Percentiles rank a stretch among this genome's conserved stretches.
phyloP scores from a whole-genome alignment of 1,140 invertebrate genomes.

The Hylaeus volcanicus region DNA sequence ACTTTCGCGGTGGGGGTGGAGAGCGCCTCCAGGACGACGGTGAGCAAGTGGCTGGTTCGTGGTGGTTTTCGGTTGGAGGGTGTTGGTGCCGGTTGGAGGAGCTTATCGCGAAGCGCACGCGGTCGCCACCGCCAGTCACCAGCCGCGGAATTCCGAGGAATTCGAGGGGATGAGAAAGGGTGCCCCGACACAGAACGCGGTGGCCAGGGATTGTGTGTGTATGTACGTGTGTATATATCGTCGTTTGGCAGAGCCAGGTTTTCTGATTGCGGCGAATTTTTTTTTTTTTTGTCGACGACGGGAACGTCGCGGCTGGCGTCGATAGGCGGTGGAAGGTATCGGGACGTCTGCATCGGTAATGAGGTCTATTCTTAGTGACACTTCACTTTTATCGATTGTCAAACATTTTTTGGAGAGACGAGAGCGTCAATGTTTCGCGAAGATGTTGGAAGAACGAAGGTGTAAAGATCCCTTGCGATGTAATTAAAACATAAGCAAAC shows the following conservation, averaged over 20 bases:
- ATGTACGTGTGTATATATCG: constrained; percentile 31
- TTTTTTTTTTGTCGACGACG: constrained; percentile 32
- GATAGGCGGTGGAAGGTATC: neutral
- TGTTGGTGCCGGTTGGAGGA: constrained; percentile 39
- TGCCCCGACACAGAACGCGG: constrained; percentile 8
- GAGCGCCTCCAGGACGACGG: constrained; percentile 50
- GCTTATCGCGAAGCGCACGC: constrained; percentile 77
- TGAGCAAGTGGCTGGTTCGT: constrained; percentile 13
- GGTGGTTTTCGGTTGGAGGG: constrained; percentile 4
- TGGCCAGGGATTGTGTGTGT: neutral
- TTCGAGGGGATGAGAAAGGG: constrained; percentile 32
- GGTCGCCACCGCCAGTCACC: constrained; percentile 76
- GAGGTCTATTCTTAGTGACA: neutral
- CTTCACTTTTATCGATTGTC: too few species aligned
- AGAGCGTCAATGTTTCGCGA: too few species aligned
- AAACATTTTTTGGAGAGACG: too few species aligned
- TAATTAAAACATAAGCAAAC: too few species aligned
- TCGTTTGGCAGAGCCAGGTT: constrained; percentile 61
- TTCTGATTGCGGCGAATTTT: constrained; percentile 69
- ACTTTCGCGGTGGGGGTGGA: constrained; percentile 28
- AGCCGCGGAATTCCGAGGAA: constrained; percentile 64
- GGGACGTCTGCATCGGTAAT: neutral
- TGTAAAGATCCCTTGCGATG: too few species aligned
- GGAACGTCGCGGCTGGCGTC: constrained; percentile 31
- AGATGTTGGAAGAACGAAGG: too few species aligned